phyloP scores from a whole-genome alignment of 2,888 invertebrate species.

The Meteorus cinctellus region DNA sequence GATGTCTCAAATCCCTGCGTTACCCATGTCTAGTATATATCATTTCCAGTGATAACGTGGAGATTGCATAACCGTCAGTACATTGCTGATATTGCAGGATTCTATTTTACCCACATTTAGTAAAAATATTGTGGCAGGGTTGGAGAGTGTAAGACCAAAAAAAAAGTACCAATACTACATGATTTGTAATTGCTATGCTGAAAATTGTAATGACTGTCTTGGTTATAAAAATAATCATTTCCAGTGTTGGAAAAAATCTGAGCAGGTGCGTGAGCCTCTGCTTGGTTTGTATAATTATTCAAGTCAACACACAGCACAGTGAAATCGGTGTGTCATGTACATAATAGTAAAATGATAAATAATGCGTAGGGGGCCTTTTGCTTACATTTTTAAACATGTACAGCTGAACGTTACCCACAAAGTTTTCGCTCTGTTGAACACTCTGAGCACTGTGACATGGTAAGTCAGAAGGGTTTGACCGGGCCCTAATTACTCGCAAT shows the following conservation, averaged over 20 bases:
- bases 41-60: neutral
- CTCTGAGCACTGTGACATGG: constrained; percentile 35
- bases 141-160: too few relatives aligned
- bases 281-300: constrained; percentile 44
- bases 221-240: too few relatives aligned
- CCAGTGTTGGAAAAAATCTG: too few relatives aligned
- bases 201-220: too few relatives aligned
- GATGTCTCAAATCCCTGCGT: neutral
- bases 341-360: constrained; percentile 23
- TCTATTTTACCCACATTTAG: neutral
- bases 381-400: constrained; percentile 42
- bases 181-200: too few relatives aligned
- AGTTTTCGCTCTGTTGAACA: constrained; percentile 35
- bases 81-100: neutral
- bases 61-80: too few relatives aligned
- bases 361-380: constrained; percentile 39
- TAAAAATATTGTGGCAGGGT: neutral
- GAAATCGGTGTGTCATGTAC: neutral
- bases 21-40: neutral
- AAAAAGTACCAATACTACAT: too few relatives aligned
- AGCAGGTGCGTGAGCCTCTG: too few relatives aligned
- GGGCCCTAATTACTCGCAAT: constrained; percentile 51
- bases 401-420: neutral
- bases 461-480: constrained; percentile 45
- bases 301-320: constrained; percentile 28